Conservation (phyloP, 2,797 vertebrate genomes). For the Cynopterus sphinx region DNA sequence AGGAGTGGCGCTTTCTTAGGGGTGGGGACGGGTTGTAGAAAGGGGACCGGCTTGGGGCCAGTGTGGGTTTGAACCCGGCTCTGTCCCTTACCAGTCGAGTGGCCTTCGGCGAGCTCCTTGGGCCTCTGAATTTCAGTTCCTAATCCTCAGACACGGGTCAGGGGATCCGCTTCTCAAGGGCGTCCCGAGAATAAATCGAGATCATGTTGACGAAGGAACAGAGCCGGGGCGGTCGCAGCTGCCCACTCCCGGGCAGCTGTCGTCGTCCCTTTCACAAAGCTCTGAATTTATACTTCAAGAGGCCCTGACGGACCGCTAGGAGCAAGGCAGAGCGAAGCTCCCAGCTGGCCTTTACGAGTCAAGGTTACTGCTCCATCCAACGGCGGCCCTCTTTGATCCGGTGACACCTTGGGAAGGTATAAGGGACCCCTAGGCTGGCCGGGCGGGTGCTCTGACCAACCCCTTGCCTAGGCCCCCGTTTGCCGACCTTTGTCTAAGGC, state of each 20-base stretch:
- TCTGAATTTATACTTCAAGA: background rate
- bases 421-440: background rate
- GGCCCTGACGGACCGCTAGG: background rate
- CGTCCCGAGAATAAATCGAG: rapidly evolving
- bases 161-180: background rate
- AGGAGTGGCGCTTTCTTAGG: background rate
- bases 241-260: background rate
- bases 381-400: background rate
- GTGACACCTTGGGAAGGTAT: background rate
- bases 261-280: too few species aligned
- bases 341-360: background rate
- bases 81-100: background rate
- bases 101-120: background rate
- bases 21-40: background rate
- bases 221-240: background rate
- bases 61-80: background rate
- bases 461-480: too few species aligned
- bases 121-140: background rate
- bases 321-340: background rate
- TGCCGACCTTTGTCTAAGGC: background rate
- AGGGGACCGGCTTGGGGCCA: background rate
- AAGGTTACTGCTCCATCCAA: background rate
- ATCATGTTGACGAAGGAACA: background rate
- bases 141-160: background rate
- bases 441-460: background rate